These are phyloP conservation scores for Lateolabrax maculatus DNA, from an alignment of 2,797 vertebrate genomes.

Conservation along the genomic window DNA sequence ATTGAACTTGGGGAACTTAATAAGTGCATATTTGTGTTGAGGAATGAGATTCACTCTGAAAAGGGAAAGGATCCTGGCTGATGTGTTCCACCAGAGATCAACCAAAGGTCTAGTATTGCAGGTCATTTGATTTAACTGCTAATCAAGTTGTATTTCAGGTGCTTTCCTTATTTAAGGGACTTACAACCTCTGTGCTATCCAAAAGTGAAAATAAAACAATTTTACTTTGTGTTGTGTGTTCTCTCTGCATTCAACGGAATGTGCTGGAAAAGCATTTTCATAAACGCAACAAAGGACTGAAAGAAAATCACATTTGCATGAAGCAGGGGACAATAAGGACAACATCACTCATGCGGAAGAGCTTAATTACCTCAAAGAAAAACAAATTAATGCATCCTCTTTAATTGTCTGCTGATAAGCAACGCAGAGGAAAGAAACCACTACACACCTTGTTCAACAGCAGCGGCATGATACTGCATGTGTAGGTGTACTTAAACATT, in stretches of 20 bases:
- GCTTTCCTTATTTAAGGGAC: conserved; percentile 66
- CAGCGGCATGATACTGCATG: conserved; percentile 36
- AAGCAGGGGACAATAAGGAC: conserved; percentile 72
- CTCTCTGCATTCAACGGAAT: conserved; percentile 43
- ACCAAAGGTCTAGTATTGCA: conserved; percentile 73
- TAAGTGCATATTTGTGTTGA: conserved; percentile 83
- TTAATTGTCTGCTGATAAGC: conserved; percentile 77
- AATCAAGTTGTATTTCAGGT: conserved; percentile 82
- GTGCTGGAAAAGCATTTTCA: conserved; percentile 58
- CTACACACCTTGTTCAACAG: conserved; percentile 51
- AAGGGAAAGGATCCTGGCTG: conserved; percentile 59
- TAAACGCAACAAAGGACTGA: conserved; percentile 60
- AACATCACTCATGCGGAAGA: conserved; percentile 74
- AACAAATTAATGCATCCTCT: conserved; percentile 79
- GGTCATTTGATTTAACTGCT: conserved; percentile 83
- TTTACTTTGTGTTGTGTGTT: conserved; percentile 44
- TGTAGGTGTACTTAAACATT: conserved; percentile 33
- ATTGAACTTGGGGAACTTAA: conserved; percentile 88
- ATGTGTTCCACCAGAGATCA: conserved; percentile 78
- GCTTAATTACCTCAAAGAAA: conserved; percentile 81
- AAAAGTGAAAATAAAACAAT: conserved; percentile 42
- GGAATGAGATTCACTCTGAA: conserved; percentile 74
- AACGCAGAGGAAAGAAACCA: conserved; percentile 46
- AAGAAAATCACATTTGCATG: conserved; percentile 73
- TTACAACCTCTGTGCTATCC: conserved; percentile 50